Evolutionary conservation across 2,113 vertebrate genomes (phyloP).

Genomic region (Antechinus flavipes): DNA sequence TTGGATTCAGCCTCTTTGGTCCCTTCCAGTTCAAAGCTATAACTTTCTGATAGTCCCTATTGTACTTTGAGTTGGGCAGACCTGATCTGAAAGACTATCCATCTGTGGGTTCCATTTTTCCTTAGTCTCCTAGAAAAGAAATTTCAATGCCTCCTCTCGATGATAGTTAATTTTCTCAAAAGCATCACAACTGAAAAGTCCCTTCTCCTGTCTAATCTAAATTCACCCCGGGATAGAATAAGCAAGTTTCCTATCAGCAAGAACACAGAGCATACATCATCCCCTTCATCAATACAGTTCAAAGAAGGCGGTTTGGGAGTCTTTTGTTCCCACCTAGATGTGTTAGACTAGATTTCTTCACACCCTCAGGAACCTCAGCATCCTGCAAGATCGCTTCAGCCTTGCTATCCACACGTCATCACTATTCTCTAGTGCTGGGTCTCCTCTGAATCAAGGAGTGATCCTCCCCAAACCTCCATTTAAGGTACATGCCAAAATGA

Average conservation of each 20-base stretch:
- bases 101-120: neutral
- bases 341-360: neutral
- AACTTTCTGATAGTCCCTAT: neutral
- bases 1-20: neutral
- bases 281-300: neutral
- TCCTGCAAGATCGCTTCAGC: neutral
- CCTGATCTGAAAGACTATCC: neutral
- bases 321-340: neutral
- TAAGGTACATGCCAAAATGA: neutral
- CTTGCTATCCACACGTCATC: neutral
- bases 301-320: neutral
- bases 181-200: neutral
- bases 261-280: neutral
- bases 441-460: neutral
- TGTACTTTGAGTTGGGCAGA: neutral
- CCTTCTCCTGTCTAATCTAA: neutral
- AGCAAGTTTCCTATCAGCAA: neutral
- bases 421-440: neutral
- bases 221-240: neutral
- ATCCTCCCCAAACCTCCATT: neutral
- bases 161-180: neutral
- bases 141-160: neutral
- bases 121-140: neutral
- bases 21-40: neutral
- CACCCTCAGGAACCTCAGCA: neutral